Evolutionary conservation across 2,113 vertebrate species (phyloP), one percentile per base, ranked within the genome.

Genomic region (Xiphophorus maculatus): DNA sequence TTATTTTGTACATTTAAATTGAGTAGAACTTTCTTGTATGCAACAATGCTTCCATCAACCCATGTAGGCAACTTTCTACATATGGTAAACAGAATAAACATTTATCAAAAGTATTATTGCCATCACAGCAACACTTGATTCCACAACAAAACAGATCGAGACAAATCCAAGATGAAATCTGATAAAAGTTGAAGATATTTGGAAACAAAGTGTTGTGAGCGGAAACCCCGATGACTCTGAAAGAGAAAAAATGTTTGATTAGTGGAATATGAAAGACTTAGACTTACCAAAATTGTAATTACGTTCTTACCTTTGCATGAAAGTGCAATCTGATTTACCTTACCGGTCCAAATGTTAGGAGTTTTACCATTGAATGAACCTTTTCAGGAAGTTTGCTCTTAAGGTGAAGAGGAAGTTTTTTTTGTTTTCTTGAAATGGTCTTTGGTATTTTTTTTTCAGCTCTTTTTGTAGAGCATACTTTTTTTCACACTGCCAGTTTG

Each of bases 311-410:
- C 90, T 83, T 71, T 2, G 3, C 3, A 15, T 58, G 1, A 29
- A 66, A 66, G 15, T 19, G 15, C 0, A 11, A 29, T 48, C 19
- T 61, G 4, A 4, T 87, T 37, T 83, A 66, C 73, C 74, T 85
- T 89, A 88, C 83, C 83, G 0, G 42, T 74, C 63, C 71, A 67
- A 37, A 37, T 9, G 17, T 14, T 15, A 29, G 29, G 22, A 70
- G 28, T 10, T 15, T 37, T 4, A 37, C 11, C 1, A 63, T 25
- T 75, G 40, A 77, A 66, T 19, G 7, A 66, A 33, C 28, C 40
- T 63, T 65, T 74, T 63, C 37, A 86, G 90, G 91, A 94, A 90
- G 17, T 85, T 92, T 96, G 96, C 96, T 97, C 95, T 94, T 97
- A 97, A 95, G 92, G 94, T 69, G 96, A 96, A 96, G 74, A 85